These are phyloP conservation scores for Dromas ardeola DNA, from an alignment of 2,113 vertebrate genomes.

Conservation along the genomic window DNA sequence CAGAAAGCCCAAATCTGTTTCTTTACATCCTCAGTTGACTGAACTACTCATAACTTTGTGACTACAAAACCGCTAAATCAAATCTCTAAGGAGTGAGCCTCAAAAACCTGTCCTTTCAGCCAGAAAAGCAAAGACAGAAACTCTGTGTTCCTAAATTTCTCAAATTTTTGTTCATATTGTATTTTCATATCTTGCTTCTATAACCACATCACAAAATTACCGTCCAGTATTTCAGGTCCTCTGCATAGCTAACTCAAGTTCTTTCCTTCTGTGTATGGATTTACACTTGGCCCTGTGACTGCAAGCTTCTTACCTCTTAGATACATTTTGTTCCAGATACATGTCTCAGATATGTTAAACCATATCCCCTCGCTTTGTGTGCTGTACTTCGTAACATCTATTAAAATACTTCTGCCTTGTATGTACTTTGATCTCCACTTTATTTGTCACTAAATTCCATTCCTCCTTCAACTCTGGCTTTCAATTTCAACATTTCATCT, in stretches of 20 bases:
- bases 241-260: not conserved
- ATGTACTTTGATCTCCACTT: not conserved
- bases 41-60: not conserved
- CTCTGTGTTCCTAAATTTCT: not conserved
- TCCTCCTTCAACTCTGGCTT: not conserved
- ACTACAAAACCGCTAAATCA: not conserved
- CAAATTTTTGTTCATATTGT: not conserved
- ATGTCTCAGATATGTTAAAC: not conserved
- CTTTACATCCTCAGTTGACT: not conserved
- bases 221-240: not conserved
- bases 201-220: not conserved
- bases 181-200: not conserved
- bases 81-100: not conserved
- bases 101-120: not conserved
- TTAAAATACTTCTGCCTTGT: not conserved
- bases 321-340: not conserved
- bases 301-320: not conserved
- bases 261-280: not conserved
- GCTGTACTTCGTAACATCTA: not conserved
- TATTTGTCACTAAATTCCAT: not conserved
- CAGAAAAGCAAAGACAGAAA: not conserved
- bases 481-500: not conserved
- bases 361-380: not conserved
- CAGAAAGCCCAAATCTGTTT: not conserved
- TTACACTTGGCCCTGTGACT: not conserved